Evolutionary conservation across 53 echinoderm and acorn worm genomes (phyloP).

Genomic region (Arbacia lixula): DNA sequence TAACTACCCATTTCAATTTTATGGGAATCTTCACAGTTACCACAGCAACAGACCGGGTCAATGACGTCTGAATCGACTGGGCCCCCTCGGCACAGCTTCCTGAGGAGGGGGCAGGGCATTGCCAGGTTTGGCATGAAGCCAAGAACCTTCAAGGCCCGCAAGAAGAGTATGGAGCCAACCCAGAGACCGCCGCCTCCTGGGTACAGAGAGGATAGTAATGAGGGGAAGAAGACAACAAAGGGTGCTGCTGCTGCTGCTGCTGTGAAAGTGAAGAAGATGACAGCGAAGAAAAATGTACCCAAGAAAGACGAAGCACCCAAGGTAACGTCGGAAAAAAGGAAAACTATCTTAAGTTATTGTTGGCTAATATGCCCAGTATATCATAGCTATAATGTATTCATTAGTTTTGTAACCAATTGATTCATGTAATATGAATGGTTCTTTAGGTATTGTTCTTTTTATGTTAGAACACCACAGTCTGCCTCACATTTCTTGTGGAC

Average conservation of each 20-base stretch:
- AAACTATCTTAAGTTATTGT: too few species aligned
- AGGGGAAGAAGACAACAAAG: neutral
- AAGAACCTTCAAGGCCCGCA: slow-evolving; percentile 27
- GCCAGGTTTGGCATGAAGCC: slow-evolving; percentile 78
- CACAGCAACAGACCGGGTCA: slow-evolving; percentile 1
- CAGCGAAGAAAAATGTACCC: slow-evolving; percentile 6
- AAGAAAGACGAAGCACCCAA: slow-evolving; percentile 63
- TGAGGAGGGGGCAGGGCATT: slow-evolving; percentile 85
- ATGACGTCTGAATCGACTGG: slow-evolving; percentile 8
- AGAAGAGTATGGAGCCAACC: neutral
- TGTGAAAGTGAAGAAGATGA: slow-evolving; percentile 15
- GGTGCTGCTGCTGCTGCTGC: neutral
- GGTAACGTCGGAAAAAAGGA: slow-evolving; percentile 30
- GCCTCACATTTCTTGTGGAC: too few species aligned
- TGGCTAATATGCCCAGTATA: too few species aligned
- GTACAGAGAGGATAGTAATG: slow-evolving; percentile 7
- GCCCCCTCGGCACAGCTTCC: slow-evolving; percentile 63
- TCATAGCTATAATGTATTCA: too few species aligned
- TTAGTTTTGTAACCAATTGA: too few species aligned
- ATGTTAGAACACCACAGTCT: too few species aligned
- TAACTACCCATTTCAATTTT: too few species aligned
- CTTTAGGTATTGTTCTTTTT: too few species aligned
- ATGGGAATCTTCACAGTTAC: neutral
- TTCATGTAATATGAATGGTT: too few species aligned
- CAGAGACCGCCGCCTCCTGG: neutral